These are phyloP conservation scores for Bathybates hornii DNA, from an alignment of 2,113 vertebrate species.

Conservation along the genomic window DNA sequence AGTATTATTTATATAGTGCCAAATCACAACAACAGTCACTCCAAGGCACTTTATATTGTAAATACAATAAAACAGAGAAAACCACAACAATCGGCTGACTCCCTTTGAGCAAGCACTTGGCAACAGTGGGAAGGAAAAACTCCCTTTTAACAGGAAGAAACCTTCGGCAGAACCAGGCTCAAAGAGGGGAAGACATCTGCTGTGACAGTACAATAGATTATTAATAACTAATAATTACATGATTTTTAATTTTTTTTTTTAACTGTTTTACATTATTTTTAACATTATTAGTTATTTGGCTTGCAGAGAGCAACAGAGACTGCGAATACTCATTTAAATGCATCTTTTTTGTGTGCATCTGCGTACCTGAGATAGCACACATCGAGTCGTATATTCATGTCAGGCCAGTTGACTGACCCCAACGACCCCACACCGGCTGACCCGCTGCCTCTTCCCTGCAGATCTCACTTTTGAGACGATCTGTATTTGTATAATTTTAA, in stretches of 20 bases:
- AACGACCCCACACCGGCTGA: background rate
- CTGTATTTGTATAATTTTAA: background rate
- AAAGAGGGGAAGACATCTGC: background rate
- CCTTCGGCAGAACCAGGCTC: background rate
- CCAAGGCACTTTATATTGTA: background rate
- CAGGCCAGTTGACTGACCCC: background rate
- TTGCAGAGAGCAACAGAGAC: background rate
- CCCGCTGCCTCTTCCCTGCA: background rate
- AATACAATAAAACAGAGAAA: background rate
- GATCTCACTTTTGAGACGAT: background rate
- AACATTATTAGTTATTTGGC: background rate
- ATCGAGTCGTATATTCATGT: background rate
- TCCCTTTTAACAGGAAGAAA: background rate
- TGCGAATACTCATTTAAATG: background rate
- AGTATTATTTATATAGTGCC: background rate
- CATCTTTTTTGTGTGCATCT: background rate
- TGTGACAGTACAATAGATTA: background rate
- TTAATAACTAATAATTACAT: background rate
- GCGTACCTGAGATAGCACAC: rapidly evolving
- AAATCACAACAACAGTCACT: background rate
- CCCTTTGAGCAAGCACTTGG: background rate
- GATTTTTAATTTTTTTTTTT: rapidly evolving
- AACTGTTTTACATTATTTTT: background rate
- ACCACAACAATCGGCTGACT: background rate
- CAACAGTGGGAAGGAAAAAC: background rate